Base-by-base conservation (phyloP, 2,888 invertebrate species). In the Cyrtodaria siliqua region DNA sequence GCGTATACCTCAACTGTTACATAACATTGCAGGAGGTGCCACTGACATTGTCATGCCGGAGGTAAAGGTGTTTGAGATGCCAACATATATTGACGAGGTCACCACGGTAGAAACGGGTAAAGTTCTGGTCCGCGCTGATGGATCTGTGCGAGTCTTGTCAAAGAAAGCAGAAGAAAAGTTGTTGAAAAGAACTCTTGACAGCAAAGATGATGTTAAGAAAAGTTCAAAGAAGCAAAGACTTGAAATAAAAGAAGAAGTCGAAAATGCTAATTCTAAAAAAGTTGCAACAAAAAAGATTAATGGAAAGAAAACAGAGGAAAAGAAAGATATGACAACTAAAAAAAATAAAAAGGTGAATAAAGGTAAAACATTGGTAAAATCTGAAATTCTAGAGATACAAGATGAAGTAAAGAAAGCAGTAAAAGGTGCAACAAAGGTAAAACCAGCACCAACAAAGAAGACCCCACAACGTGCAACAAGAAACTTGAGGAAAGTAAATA, bases 61-160 rank as follows among this genome's bases (percentile, higher is more conserved):
- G 38, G 40, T 29, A 2, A 64, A 72, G 52, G 9, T 14, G 18
- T 26, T 38, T 14, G 18, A 56, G 16, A 0, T 62, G 4, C 44
- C 38, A 12, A 24, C 27, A 2, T 50, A 20, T 29, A 76, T 82
- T 24, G 90, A 89, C 57, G 91, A 90, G 9, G 80, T 91, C n/a
- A 86, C 89, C 14, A 90, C 91, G 20, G 79, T 91, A 1, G 64
- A 79, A 49, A 74, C 81, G 40, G 90, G 83, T 18, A 82, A 86
- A 64, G 90, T 91, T n/a, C 76, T 79, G 64, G 86, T 90, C 8
- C 74, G 69, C 53, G 75, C 81, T 6, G 64, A 69, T 50, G 88
- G 89, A n/a, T 44, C 69, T 18, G 79, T 88, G 6, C 44, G 67
- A 18, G 49, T 86, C 12, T 53, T 75, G 33, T 50, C n/a, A 52